Conservation (phyloP, 2,797 vertebrate genomes). For the Poecilia velifera region DNA sequence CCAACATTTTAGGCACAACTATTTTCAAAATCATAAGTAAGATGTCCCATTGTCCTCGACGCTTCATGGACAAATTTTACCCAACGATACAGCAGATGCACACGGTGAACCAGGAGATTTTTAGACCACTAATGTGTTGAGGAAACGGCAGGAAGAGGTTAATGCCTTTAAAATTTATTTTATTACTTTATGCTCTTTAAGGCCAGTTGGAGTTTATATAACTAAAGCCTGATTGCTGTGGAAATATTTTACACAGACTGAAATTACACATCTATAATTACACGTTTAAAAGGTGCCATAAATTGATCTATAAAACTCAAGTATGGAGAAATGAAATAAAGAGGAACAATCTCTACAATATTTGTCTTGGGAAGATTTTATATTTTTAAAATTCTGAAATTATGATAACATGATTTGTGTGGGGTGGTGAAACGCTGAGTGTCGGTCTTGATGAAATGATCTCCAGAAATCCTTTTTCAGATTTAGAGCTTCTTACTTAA, state of each 20-base stretch:
- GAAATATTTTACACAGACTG: neutral
- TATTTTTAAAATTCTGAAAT: neutral
- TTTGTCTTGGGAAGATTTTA: neutral
- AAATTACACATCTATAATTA: neutral
- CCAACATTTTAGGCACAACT: neutral
- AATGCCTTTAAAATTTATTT: neutral
- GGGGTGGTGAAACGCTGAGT: neutral
- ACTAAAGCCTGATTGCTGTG: neutral
- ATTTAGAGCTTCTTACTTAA: neutral
- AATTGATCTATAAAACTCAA: neutral
- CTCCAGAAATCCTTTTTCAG: neutral
- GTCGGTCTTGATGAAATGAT: too few relatives aligned
- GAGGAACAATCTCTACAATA: neutral
- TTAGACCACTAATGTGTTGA: neutral
- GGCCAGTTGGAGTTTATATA: neutral
- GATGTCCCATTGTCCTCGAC: too few relatives aligned
- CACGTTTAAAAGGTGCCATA: neutral
- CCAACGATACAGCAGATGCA: neutral
- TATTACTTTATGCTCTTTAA: neutral
- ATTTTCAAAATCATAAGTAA: neutral
- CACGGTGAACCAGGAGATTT: neutral
- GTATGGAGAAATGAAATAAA: neutral
- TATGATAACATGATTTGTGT: neutral
- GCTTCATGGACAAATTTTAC: neutral
- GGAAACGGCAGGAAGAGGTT: neutral